phyloP scores from a whole-genome alignment of 2,888 invertebrate genomes.

The Tolmerus cingulatus region DNA sequence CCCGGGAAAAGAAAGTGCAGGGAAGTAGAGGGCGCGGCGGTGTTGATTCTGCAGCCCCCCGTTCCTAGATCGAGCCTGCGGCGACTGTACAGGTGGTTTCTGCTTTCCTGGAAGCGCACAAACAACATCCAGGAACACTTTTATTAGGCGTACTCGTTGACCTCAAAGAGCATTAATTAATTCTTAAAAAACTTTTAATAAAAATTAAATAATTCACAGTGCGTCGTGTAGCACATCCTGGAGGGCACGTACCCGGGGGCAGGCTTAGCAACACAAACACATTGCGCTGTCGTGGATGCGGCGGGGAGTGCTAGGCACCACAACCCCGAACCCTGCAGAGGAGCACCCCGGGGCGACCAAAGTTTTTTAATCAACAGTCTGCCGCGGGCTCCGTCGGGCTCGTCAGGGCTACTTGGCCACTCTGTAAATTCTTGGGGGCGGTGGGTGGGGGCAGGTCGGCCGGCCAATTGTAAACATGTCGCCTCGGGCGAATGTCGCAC shows the following conservation, averaged over 20 bases:
- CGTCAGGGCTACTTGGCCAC: not conserved
- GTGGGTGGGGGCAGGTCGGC: not conserved
- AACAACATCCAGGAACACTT: not conserved
- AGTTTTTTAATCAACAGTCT: slow-evolving; percentile 25
- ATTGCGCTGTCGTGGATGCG: not conserved
- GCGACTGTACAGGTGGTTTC: not conserved
- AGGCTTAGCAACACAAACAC: not conserved
- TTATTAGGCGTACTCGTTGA: not conserved
- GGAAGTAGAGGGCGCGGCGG: not conserved
- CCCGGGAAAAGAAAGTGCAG: not conserved
- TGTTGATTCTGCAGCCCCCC: not conserved
- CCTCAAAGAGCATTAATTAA: not conserved
- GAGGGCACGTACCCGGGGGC: not conserved
- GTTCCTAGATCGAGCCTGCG: too few species aligned
- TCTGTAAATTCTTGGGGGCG: not conserved
- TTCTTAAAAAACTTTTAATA: not conserved
- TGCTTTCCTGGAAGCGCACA: not conserved
- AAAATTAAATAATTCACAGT: not conserved
- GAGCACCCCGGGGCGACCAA: not conserved
- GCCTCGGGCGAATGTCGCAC: slow-evolving; percentile 2
- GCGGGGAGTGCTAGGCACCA: not conserved
- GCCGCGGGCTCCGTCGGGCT: not conserved
- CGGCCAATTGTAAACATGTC: slow-evolving; percentile 9
- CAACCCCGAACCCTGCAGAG: not conserved
- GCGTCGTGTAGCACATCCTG: not conserved